Conservation (phyloP, 1,140 invertebrate genomes). For the Melanaphis sacchari region DNA sequence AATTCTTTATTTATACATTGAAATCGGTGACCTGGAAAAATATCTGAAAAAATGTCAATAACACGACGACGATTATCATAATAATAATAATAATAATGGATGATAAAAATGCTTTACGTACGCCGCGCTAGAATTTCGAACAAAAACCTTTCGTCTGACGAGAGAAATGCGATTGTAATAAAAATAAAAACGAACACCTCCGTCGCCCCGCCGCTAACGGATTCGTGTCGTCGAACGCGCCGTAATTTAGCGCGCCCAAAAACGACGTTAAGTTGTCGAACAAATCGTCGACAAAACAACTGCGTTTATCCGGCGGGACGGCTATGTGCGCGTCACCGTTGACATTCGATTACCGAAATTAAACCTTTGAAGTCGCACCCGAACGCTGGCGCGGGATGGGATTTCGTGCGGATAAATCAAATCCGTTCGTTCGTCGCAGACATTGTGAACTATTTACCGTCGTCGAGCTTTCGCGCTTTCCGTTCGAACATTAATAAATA, state of each 20-base stretch:
- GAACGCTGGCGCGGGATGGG: too few relatives aligned
- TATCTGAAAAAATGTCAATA: background rate
- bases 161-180: background rate
- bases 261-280: background rate
- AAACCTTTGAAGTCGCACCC: background rate
- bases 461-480: background rate
- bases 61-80: background rate
- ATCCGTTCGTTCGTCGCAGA: background rate
- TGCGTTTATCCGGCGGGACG: background rate
- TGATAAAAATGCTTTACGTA: background rate
- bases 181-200: background rate
- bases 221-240: background rate
- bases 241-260: background rate
- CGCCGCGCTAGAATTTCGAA: background rate
- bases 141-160: background rate
- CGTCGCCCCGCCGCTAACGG: background rate
- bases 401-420: background rate
- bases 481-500: background rate
- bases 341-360: background rate
- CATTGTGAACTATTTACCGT: background rate
- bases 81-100: background rate
- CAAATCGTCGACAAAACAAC: background rate
- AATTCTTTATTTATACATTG: background rate
- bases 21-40: background rate
- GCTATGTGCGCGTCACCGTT: too few relatives aligned